Percentiles rank a stretch among this genome's conserved stretches.
Conservation (phyloP, 2,888 invertebrate genomes). For the Trissonchulus latispiculum region DNA sequence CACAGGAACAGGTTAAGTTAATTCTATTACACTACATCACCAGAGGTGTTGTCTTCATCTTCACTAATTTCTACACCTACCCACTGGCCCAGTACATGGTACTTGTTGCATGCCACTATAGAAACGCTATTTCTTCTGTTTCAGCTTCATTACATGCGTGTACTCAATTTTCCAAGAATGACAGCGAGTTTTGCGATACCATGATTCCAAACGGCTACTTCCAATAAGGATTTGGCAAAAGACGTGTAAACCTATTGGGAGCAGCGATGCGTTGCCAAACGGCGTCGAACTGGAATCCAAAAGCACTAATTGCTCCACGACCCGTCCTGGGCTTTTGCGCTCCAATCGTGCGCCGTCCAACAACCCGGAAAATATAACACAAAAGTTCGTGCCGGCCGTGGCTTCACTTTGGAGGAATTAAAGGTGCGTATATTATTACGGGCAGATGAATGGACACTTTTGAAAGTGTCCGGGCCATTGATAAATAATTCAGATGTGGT, state of each 20-base stretch:
- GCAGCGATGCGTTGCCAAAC: constrained; percentile 85
- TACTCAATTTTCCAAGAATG: no score
- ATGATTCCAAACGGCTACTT: constrained; percentile 99
- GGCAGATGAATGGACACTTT: no score
- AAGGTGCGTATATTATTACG: constrained; percentile 51
- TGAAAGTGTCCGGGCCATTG: no score
- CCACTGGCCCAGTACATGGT: no score
- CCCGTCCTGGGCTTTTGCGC: constrained; percentile 52
- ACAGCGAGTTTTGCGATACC: constrained; percentile 79
- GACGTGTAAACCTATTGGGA: constrained; percentile 98
- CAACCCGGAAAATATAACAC: constrained; percentile 88
- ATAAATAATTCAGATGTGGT: no score
- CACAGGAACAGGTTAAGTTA: no score
- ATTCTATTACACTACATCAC: no score
- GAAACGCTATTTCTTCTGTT: no score
- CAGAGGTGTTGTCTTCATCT: no score
- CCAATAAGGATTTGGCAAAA: constrained; percentile 98
- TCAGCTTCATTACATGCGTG: no score
- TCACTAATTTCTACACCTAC: no score
- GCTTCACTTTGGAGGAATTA: constrained; percentile 88
- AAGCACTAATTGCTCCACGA: constrained; percentile 58
- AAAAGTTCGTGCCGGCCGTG: constrained; percentile 84
- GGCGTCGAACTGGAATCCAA: constrained; percentile 79
- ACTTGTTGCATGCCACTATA: no score
- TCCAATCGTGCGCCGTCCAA: constrained; percentile 86